Conservation (phyloP, 2,113 vertebrate species). For the Pterocles orientalis region DNA sequence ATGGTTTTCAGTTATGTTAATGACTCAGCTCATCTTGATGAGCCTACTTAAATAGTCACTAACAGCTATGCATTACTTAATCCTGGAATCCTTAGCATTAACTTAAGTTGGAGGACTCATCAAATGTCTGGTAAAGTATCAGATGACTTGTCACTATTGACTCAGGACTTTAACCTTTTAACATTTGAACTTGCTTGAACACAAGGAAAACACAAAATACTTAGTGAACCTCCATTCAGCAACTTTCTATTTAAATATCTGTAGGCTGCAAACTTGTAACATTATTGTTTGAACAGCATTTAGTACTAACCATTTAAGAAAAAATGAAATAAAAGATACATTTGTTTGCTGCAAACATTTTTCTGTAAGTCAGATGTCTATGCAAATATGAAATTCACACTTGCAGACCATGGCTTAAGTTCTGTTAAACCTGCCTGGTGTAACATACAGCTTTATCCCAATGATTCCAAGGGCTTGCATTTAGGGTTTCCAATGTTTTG, state of each 20-base stretch:
- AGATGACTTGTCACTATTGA: neutral
- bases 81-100: neutral
- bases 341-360: neutral
- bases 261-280: neutral
- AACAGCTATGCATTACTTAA: neutral
- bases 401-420: neutral
- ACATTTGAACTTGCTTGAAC: neutral
- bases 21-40: neutral
- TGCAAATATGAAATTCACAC: neutral
- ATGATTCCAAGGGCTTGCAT: neutral
- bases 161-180: neutral
- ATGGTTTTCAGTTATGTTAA: neutral
- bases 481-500: neutral
- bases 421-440: neutral
- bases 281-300: neutral
- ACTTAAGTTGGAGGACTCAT: neutral
- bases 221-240: neutral
- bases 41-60: neutral
- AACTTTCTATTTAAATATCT: neutral
- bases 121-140: neutral
- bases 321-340: neutral
- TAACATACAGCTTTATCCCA: neutral
- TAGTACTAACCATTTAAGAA: neutral
- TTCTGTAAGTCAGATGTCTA: neutral
- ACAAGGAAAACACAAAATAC: neutral